Percentiles rank a stretch among this genome's conserved stretches.
These are phyloP conservation scores for Eledona agricola DNA, from an alignment of 2,888 invertebrate species.

Conservation along the genomic window DNA sequence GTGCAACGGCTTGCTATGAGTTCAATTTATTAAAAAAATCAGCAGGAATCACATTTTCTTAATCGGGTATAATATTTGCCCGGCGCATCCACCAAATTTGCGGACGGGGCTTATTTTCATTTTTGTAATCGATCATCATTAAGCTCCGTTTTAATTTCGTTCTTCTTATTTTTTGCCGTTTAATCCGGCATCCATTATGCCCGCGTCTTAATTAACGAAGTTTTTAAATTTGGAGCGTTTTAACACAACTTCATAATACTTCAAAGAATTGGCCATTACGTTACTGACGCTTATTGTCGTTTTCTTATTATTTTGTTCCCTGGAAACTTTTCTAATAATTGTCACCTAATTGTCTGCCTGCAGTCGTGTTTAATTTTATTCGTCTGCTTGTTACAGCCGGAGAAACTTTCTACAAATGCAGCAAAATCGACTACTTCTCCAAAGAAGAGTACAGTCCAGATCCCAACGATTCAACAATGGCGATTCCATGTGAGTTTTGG, in stretches of 20 bases:
- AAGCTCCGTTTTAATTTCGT: too few species aligned
- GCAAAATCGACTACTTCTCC: slow-evolving; percentile 88
- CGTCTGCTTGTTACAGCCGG: slow-evolving; percentile 69
- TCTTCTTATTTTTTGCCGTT: too few species aligned
- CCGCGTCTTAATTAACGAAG: slow-evolving; percentile 32
- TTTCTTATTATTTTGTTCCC: slow-evolving; percentile 18
- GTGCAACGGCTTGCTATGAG: too few species aligned
- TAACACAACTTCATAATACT: slow-evolving; percentile 28
- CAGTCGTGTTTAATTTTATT: slow-evolving; percentile 14
- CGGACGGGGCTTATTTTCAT: background rate
- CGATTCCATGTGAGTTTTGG: slow-evolving; percentile 86
- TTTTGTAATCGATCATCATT: too few species aligned
- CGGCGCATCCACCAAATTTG: slow-evolving; percentile 33
- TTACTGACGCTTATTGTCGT: slow-evolving; percentile 14
- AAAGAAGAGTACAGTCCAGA: slow-evolving; percentile 87
- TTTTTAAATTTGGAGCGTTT: slow-evolving; percentile 33
- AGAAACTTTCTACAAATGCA: slow-evolving; percentile 75
- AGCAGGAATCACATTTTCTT: too few species aligned
- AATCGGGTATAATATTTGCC: slow-evolving; percentile 11
- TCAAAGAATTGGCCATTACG: slow-evolving; percentile 27
- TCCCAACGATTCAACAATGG: slow-evolving; percentile 89
- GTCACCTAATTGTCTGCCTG: slow-evolving; percentile 29
- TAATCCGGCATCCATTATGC: slow-evolving; percentile 8
- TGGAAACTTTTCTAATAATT: slow-evolving; percentile 39
- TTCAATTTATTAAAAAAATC: too few species aligned